Base-by-base conservation (phyloP, 2,113 vertebrate species). In the Centropus bengalensis region DNA sequence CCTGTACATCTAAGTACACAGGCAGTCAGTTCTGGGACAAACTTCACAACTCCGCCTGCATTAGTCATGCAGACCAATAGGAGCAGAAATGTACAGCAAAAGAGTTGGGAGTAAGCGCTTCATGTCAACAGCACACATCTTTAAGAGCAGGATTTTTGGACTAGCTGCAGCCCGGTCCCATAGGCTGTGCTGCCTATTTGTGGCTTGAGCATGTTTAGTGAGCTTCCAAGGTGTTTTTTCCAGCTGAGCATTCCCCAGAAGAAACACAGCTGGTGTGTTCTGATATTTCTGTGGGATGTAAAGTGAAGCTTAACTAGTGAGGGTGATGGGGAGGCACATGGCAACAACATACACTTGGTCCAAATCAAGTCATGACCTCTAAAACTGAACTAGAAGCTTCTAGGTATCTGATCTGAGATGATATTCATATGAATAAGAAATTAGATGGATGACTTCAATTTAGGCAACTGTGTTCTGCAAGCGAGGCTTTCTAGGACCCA, bases 31-130 rank as follows among this genome's bases (percentile, higher is more conserved):
- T n/a, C 80, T 55, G 80, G 80, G 83, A 88, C 0, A 1, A 82
- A 24, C 73, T 64, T 64, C 77, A 63, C 56, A 83, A 76, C 56
- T 40, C 52, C 24, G 92, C 91, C 92, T 96, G 96, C 94, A 96
- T 54, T 96, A 88, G 94, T 70, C 56, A 2, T 32, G 7, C 80
- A 96, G 76, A 47, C 96, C 96, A 96, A 93, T 84, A 96, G 96
- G 96, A 96, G 96, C 95, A 96, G 94, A 84, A 70, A 55, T 86
- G 96, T 71, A 52, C 91, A 91, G 86, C 26, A 0, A 78, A 96
- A 93, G 64, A 78, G 64, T 17, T 75, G 76, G 23, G 44, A 86
- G 36, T 1, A 3, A 90, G 73, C 13, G 26, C 28, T 0, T 0
- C 64, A 2, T 3, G 8, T 27, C 56, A 56, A 55, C 9, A 7